Base-by-base conservation (phyloP, 2,797 vertebrate genomes). In the Brachyalestes nurse region DNA sequence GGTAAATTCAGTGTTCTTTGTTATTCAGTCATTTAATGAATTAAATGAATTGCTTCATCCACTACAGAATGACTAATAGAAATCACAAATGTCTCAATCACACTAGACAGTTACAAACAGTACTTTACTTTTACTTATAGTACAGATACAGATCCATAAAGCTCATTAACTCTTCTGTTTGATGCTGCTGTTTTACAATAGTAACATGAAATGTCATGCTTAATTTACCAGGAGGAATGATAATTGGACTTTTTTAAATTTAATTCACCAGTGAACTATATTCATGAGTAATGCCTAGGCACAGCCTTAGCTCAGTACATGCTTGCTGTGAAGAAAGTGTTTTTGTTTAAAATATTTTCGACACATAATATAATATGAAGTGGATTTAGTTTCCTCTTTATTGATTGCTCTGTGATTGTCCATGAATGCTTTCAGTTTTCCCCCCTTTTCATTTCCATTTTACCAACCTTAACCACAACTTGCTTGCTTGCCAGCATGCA, bases 401-500 rank as follows among this genome's bases (percentile, higher is more conserved):
- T 40, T 47, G 70, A 55, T 66, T 7, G 21, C 71, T 75, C 60
- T 73, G 71, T 16, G 62, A 42, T 53, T 14, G 17, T 74, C 64
- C 47, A 69, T 80, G 21, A 73, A 82, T 75, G 51, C 21, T 64
- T 40, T 47, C 9, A 62, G 61, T 38, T 74, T 77, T 64, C 75
- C 42, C 13, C 42, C 10, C 19, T 71, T 60, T 73, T 82, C 6
- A 53, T 66, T 57, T 61, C 14, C 16, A 19, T 25, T 79, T 71
- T 70, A 28, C 80, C 69, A 77, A 76, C 53, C 60, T 67, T 57
- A 81, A 66, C 78, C 83, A 62, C 38, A 70, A 77, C 76, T 49
- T 77, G 81, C 82, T 78, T 25, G 75, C 78, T 75, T 81, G 78
- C 80, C 84, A 81, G 80, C 80, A 40, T 82, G 80, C 81, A 83